These are phyloP conservation scores for Diabrotica balteata DNA, from an alignment of 2,888 invertebrate species.

Conservation along the genomic window DNA sequence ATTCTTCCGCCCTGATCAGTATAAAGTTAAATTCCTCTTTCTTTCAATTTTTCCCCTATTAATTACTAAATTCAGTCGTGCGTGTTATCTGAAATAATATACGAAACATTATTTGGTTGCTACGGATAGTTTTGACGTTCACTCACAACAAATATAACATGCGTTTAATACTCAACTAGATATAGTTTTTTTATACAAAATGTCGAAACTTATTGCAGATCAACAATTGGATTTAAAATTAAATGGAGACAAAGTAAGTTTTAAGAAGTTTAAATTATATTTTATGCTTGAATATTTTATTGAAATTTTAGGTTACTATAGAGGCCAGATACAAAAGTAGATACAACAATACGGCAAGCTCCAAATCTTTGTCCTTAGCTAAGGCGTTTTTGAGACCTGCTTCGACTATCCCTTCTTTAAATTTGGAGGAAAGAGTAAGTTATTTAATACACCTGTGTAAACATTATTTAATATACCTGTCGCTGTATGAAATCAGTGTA, in stretches of 20 bases:
- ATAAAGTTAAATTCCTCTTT: no score
- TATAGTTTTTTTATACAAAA: not conserved
- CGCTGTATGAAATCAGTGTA: no score
- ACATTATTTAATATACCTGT: no score
- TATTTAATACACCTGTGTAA: no score
- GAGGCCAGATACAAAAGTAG: slow-evolving; percentile 46
- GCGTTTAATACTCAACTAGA: not conserved
- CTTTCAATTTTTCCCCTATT: no score
- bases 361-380: slow-evolving; percentile 47
- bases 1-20: no score
- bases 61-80: no score
- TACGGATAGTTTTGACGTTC: slow-evolving; percentile 19
- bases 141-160: slow-evolving; percentile 29
- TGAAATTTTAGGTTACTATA: slow-evolving; percentile 50
- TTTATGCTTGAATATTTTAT: slow-evolving; percentile 12
- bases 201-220: slow-evolving; percentile 8
- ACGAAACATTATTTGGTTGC: not conserved
- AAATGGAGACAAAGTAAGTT: slow-evolving; percentile 41
- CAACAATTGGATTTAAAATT: slow-evolving; percentile 32
- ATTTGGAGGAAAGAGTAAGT: slow-evolving; percentile 41
- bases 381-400: slow-evolving; percentile 49
- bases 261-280: not conserved
- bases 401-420: slow-evolving; percentile 52
- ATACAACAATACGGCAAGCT: slow-evolving; percentile 48
- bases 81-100: no score